Evolutionary conservation across 2,888 invertebrate genomes (phyloP), one percentile per base, ranked within the genome.

Genomic region (Sinotaia quadrata): DNA sequence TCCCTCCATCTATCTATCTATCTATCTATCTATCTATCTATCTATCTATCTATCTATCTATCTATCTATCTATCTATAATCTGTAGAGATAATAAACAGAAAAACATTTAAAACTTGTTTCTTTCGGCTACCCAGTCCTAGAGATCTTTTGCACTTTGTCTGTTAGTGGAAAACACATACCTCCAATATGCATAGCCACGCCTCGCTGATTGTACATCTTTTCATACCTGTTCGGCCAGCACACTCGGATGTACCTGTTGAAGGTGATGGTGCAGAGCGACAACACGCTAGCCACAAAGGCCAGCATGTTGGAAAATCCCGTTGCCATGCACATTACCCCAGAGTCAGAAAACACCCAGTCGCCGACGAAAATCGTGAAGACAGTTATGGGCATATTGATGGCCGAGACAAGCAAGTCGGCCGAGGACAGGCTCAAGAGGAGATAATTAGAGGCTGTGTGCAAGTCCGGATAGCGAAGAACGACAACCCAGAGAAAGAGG

Each of bases 251-350:
- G 68, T 84, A 86, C 33, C 86, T 31, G 71, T 85, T 86, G 18
- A 85, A 75, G 67, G 84, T 83, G 49, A 86, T 85, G 44, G 80
- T 81, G 34, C 83, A 84, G 24, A 86, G 76, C 1, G 83, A 85
- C 78, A 84, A 74, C n/a, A 86, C 84, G 61, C 84, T 84, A 18
- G 81, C 82, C 7, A 83, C 75, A 37, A 86, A 79, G 4, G 83
- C 82, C 24, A 82, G 57, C 85, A 85, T 85, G 71, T 83, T 84
- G 29, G 78, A 72, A 66, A 79, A 84, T 0, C 85, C 85, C 15
- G 79, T 68, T 2, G 75, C 74, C 27, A 72, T 66, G 61, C 85
- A 85, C 3, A 77, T 75, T 10, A 12, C 54, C 0, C 37, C 27
- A 10, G 52, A 21, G 0, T 52, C 27, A 10, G 52, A 21, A 18